phyloP scores from a whole-genome alignment of 2,888 invertebrate species.

The Candidula unifasciata region DNA sequence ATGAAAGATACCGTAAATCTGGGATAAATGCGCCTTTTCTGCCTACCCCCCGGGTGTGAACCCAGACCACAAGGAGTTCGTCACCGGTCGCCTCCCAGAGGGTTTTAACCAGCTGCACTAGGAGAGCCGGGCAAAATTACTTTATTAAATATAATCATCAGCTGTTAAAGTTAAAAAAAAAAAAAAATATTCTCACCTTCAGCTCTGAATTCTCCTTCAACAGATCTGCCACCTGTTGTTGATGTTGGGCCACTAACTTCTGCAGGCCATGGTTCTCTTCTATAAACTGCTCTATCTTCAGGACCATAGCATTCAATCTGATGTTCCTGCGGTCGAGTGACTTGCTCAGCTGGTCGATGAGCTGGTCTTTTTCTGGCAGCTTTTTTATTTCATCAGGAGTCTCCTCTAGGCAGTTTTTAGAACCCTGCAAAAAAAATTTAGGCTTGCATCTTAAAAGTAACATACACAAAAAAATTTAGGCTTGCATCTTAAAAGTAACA shows the following conservation, averaged over 20 bases:
- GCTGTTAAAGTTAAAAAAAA: too few species aligned
- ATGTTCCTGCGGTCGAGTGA: background rate
- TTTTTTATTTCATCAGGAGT: background rate
- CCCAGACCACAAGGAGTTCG: too few species aligned
- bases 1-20: too few species aligned
- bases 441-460: too few species aligned
- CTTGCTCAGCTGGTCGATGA: background rate
- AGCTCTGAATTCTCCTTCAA: constrained; percentile 12
- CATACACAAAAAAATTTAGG: too few species aligned
- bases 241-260: background rate
- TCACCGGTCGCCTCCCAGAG: too few species aligned
- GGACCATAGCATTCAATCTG: background rate
- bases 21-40: too few species aligned
- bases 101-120: background rate
- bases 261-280: background rate
- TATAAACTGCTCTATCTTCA: background rate
- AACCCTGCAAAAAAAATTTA: background rate
- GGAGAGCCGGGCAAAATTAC: background rate
- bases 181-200: background rate
- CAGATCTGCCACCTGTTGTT: background rate
- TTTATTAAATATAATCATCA: too few species aligned
- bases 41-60: too few species aligned
- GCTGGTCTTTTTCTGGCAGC: background rate
- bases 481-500: too few species aligned
- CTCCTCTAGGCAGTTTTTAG: background rate